A percentile compares a stretch with the other conserved stretches of the same genome.
These are phyloP conservation scores for Lymantria dispar DNA, from an alignment of 2,888 invertebrate genomes.

Conservation along the genomic window DNA sequence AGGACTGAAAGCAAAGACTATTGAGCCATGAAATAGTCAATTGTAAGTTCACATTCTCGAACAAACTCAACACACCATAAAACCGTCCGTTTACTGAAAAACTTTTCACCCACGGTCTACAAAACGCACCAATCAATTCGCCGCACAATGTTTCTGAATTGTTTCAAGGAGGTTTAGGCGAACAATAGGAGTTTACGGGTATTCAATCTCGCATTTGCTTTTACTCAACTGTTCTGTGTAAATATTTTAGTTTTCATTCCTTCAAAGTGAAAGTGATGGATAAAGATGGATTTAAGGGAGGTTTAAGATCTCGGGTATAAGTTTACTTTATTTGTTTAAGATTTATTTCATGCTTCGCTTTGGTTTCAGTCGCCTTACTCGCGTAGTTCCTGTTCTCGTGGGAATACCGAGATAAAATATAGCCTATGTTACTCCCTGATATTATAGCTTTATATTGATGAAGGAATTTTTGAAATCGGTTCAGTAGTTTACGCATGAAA, in stretches of 20 bases:
- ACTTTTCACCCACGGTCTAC: slow-evolving; percentile 1
- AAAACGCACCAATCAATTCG: slow-evolving; percentile 14
- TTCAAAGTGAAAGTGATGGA: neutral
- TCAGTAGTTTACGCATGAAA: too few relatives aligned
- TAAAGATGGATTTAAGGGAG: slow-evolving; percentile 1
- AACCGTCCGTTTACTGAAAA: slow-evolving; percentile 1
- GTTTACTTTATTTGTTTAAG: neutral
- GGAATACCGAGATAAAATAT: too few relatives aligned
- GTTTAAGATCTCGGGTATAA: neutral
- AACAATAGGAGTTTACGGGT: slow-evolving; percentile 11
- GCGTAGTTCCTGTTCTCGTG: too few relatives aligned
- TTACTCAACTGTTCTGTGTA: slow-evolving; percentile 9
- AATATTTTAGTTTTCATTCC: slow-evolving; percentile 12
- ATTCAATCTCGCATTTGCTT: slow-evolving; percentile 22
- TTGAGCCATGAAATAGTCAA: neutral
- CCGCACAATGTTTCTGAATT: slow-evolving; percentile 13
- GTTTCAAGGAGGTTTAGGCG: slow-evolving; percentile 19
- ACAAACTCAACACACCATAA: slow-evolving; percentile 1
- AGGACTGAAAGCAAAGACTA: neutral
- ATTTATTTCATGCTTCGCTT: too few relatives aligned
- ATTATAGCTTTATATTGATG: too few relatives aligned
- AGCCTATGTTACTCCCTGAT: too few relatives aligned
- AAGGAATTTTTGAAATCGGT: too few relatives aligned
- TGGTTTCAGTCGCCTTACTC: too few relatives aligned
- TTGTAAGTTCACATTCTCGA: neutral